These are phyloP conservation scores for Coccyzus lansbergi DNA, from an alignment of 2,797 vertebrate species.

Conservation along the genomic window DNA sequence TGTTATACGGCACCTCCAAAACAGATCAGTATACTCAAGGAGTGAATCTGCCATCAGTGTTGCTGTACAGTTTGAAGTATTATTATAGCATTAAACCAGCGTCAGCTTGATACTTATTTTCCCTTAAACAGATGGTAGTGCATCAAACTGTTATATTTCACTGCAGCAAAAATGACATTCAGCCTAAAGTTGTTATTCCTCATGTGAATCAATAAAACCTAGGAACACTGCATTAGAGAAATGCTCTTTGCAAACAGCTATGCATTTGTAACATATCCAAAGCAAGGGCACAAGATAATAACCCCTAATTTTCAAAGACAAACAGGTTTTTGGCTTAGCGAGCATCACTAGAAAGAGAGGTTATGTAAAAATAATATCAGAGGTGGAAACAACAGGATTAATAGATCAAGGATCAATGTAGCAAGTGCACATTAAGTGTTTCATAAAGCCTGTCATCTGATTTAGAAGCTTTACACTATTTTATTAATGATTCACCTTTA, in stretches of 20 bases:
- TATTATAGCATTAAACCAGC: background rate
- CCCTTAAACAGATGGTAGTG: conserved; percentile 1
- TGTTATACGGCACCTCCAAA: background rate
- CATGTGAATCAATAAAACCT: background rate
- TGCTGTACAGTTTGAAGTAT: background rate
- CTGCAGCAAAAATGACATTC: background rate
- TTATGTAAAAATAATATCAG: background rate
- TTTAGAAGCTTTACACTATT: background rate
- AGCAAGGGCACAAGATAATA: background rate
- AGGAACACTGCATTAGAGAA: background rate
- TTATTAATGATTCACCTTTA: background rate
- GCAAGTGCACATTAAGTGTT: background rate
- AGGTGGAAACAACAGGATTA: background rate
- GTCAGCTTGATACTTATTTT: conserved; percentile 1
- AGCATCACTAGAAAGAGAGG: background rate
- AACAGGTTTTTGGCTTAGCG: background rate
- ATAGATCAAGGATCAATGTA: background rate
- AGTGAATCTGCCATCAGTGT: background rate
- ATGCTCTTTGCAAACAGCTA: background rate
- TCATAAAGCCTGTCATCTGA: background rate
- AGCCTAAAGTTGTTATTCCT: conserved; percentile 6
- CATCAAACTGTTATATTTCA: conserved; percentile 38
- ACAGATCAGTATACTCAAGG: background rate
- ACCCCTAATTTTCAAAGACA: background rate
- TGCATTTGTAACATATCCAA: background rate